phyloP scores from a whole-genome alignment of 1,140 invertebrate species.

The Kradibia gibbosae region DNA sequence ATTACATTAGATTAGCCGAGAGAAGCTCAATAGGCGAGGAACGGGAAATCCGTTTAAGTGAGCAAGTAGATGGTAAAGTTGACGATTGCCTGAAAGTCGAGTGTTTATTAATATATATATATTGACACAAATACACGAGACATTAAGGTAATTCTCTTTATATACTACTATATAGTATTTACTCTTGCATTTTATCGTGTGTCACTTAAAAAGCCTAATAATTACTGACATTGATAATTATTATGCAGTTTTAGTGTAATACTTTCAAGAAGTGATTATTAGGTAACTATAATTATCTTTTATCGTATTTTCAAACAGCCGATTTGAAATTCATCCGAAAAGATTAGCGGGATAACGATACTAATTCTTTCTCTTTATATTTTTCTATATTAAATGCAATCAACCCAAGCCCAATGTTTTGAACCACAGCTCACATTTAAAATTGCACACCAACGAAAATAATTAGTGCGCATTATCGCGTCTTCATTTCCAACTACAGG shows the following conservation, averaged over 20 bases:
- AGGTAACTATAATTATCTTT: not conserved
- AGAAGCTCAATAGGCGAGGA: not conserved
- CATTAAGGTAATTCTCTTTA: too few relatives aligned
- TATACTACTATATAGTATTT: too few relatives aligned
- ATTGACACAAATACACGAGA: too few relatives aligned
- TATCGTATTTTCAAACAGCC: not conserved
- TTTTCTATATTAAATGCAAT: not conserved
- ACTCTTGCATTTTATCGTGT: too few relatives aligned
- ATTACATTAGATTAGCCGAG: not conserved
- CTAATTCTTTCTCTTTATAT: not conserved
- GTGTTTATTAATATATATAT: too few relatives aligned
- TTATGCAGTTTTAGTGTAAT: not conserved
- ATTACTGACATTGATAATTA: too few relatives aligned
- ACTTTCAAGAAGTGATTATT: not conserved
- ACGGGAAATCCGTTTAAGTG: not conserved
- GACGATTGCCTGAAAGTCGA: too few relatives aligned
- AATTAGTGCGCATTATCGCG: slow-evolving; percentile 16
- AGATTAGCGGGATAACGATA: not conserved
- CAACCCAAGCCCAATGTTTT: not conserved
- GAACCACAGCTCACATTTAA: not conserved
- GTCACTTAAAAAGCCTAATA: too few relatives aligned
- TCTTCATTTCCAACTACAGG: slow-evolving; percentile 18
- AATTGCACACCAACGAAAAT: not conserved
- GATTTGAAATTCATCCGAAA: not conserved
- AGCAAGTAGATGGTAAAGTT: not conserved